Base-by-base conservation (phyloP, 1,140 invertebrate genomes). In the Zaprionus tsacasi region DNA sequence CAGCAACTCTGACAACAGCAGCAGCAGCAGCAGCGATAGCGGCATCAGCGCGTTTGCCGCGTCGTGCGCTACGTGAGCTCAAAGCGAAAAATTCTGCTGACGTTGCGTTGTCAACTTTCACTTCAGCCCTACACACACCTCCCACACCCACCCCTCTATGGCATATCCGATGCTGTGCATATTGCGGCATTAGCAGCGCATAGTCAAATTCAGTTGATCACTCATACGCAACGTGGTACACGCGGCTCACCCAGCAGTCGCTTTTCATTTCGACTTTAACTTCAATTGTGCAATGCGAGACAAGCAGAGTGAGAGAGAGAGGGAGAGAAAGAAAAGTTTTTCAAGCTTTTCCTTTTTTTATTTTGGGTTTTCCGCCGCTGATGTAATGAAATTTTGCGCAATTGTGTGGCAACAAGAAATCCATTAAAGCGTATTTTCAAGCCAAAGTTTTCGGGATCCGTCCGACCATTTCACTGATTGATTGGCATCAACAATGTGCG, bases 351-450 rank as follows among this genome's bases (percentile, higher is more conserved):
- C 21, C 21, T 38, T 21, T 66, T n/a, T 43, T 59, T 38, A 12
- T 36, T 55, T 50, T 68, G 64, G 45, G 27, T 59, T 59, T 65
- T 70, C 71, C 77, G 76, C 71, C 59, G 56, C 71, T 79, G 79
- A 79, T 88, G 70, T 88, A 88, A 87, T 87, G 83, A 87, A 87
- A 87, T 88, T 88, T 82, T 70, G 77, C 74, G 69, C 77, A 87
- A 82, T 87, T 87, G 80, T 78, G 71, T 78, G 83, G 73, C 75
- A 80, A 70, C 67, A 76, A 70, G 68, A 75, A 75, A 88, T 72
- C 82, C 83, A 87, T 87, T 87, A 87, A 87, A 87, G 83, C 77
- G 76, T 82, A 85, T 85, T 85, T 69, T 35, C 70, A 72, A 52
- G 77, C 40, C 63, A 74, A 87, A 87, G 77, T 88, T 87, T 87